These are phyloP conservation scores for Steinernema khuongi DNA, from an alignment of 1,140 invertebrate genomes.

Conservation along the genomic window DNA sequence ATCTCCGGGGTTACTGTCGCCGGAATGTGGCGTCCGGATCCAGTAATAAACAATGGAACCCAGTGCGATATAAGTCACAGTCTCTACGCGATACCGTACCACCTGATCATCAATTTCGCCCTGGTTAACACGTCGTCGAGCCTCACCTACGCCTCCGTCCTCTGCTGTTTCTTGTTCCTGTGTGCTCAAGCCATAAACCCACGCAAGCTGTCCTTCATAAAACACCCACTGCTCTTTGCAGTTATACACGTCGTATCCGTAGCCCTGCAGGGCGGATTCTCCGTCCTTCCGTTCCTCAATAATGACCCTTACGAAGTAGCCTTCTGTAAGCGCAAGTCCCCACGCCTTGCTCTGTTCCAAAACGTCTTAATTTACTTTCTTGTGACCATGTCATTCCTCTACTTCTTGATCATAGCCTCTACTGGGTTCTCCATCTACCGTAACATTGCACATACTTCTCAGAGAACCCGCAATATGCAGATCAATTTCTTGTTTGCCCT, in stretches of 20 bases:
- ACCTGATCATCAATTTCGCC: neutral
- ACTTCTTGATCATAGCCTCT: neutral
- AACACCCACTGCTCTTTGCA: neutral
- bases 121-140: neutral
- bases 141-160: constrained; percentile 6
- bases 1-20: neutral
- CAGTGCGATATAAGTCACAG: constrained; percentile 2
- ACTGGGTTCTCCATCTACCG: neutral
- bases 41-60: neutral
- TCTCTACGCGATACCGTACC: neutral
- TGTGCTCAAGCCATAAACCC: neutral
- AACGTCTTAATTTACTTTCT: neutral
- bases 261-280: neutral
- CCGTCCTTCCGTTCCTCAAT: neutral
- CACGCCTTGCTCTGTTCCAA: neutral
- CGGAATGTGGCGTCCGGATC: neutral
- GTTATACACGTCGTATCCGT: neutral
- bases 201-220: neutral
- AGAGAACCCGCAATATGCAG: neutral
- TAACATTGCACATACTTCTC: neutral
- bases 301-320: neutral
- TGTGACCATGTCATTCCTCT: neutral
- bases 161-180: constrained; percentile 1
- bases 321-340: neutral
- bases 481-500: neutral